Percentiles rank a stretch among this genome's conserved stretches.
These are phyloP conservation scores for Hesperophylax magnus DNA, from an alignment of 1,140 invertebrate genomes.

Conservation along the genomic window DNA sequence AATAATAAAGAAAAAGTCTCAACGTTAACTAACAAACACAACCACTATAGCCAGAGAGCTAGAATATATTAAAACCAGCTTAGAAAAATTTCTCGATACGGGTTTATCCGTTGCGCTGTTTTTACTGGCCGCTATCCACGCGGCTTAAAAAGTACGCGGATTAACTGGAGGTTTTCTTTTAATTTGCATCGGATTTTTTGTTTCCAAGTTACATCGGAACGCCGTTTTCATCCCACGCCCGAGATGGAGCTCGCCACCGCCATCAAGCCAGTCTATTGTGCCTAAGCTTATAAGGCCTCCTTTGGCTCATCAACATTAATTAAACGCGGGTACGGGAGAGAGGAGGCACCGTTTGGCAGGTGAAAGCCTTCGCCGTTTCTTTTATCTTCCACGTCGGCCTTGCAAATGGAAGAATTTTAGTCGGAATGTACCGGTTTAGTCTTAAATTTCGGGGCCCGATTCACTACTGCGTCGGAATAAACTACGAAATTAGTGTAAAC, in stretches of 20 bases:
- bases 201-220: constrained; percentile 12
- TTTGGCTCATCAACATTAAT: constrained; percentile 25
- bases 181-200: constrained; percentile 21
- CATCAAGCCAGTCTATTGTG: constrained; percentile 19
- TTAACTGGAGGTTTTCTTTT: constrained; percentile 7
- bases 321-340: constrained; percentile 1
- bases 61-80: too few species aligned
- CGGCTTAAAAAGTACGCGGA: background rate
- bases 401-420: constrained; percentile 4
- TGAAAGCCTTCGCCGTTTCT: constrained; percentile 5
- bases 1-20: too few species aligned
- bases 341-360: constrained; percentile 5
- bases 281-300: constrained; percentile 21
- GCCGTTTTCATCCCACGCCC: constrained; percentile 9
- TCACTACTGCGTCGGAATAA: too few species aligned
- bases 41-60: too few species aligned
- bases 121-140: too few species aligned
- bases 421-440: background rate
- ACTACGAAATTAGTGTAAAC: too few species aligned
- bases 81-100: too few species aligned
- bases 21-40: too few species aligned
- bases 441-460: too few species aligned
- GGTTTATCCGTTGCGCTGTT: too few species aligned
- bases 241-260: background rate
- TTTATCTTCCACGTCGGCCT: background rate